Conservation (phyloP, 2,113 vertebrate species). For the Cricetomys ansorgei region DNA sequence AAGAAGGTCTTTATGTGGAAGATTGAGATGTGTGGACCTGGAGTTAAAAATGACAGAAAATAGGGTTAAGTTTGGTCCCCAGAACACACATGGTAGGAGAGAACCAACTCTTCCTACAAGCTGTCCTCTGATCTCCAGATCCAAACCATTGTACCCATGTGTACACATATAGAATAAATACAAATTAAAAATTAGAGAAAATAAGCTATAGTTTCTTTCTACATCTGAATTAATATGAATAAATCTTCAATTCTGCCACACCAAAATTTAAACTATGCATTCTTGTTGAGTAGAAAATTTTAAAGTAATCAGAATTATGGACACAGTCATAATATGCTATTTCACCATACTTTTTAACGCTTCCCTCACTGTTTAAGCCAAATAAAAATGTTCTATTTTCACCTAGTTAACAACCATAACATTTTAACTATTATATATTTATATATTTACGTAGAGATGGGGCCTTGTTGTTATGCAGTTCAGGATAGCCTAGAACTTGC, state of each 20-base stretch:
- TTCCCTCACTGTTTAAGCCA: neutral
- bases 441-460: neutral
- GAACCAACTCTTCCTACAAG: neutral
- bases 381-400: constrained; percentile 42
- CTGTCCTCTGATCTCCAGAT: neutral
- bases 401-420: constrained; percentile 45
- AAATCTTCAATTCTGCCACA: constrained; percentile 1
- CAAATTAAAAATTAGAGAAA: constrained; percentile 22
- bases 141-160: neutral
- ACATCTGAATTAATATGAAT: neutral
- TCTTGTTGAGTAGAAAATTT: constrained; percentile 48
- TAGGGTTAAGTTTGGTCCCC: neutral
- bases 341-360: neutral
- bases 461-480: neutral
- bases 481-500: neutral
- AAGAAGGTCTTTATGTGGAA: neutral
- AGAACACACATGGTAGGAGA: neutral
- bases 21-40: neutral
- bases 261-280: constrained; percentile 41
- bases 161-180: constrained; percentile 16
- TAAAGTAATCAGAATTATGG: constrained; percentile 48
- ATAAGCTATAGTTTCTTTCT: constrained; percentile 8
- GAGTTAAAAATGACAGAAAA: constrained; percentile 33
- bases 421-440: neutral
- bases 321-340: neutral